These are phyloP conservation scores for Pteronura brasiliensis DNA, from an alignment of 2,113 vertebrate genomes.

Conservation along the genomic window DNA sequence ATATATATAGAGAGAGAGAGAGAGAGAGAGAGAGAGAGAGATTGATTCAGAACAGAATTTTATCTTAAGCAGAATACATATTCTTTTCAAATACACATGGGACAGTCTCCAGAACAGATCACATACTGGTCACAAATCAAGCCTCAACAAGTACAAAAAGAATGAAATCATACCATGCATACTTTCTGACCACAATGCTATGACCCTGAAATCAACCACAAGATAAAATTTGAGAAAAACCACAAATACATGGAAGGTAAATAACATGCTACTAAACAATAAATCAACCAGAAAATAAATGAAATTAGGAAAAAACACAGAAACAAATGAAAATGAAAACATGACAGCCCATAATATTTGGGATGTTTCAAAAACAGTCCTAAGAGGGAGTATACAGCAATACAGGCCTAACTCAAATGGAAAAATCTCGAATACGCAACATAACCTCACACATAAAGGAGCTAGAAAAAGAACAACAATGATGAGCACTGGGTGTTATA, in stretches of 20 bases:
- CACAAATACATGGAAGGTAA: neutral
- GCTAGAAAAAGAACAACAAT: neutral
- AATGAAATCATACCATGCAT: neutral
- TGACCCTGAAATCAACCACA: neutral
- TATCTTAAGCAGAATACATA: neutral
- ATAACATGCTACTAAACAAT: neutral
- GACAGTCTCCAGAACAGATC: neutral
- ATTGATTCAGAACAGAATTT: neutral
- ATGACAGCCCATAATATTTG: neutral
- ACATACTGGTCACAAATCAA: neutral
- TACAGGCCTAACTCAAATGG: neutral
- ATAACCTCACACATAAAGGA: neutral
- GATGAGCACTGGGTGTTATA: neutral
- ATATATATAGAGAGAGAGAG: too few relatives aligned
- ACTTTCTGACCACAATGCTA: neutral
- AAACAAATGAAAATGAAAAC: neutral
- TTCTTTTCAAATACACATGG: neutral
- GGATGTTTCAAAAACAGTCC: neutral
- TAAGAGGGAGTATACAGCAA: neutral
- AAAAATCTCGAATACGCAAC: neutral
- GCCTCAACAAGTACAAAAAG: neutral
- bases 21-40: too few relatives aligned
- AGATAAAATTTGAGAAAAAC: neutral
- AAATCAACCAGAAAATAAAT: neutral
- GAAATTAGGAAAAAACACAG: neutral